phyloP scores from a whole-genome alignment of 2,888 invertebrate genomes.

The Aphidius colemani region DNA sequence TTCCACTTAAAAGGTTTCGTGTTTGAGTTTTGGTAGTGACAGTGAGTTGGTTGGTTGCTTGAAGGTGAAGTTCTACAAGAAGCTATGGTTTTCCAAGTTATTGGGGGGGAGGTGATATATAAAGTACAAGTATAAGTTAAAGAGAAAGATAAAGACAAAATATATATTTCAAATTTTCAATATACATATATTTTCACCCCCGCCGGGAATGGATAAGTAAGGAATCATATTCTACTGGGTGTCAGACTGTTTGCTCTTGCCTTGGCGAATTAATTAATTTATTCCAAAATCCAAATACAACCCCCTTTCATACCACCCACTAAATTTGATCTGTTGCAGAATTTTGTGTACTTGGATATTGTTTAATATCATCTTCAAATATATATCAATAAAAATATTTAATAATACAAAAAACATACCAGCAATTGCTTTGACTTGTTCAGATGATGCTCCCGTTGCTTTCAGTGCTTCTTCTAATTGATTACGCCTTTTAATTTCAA shows the following conservation, averaged over 20 bases:
- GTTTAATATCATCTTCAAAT: neutral
- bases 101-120: slow-evolving; percentile 20
- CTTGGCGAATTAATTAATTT: slow-evolving; percentile 56
- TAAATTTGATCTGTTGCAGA: too few relatives aligned
- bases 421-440: slow-evolving; percentile 79
- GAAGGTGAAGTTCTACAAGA: slow-evolving; percentile 21
- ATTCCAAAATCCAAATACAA: slow-evolving; percentile 34
- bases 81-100: slow-evolving; percentile 8
- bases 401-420: slow-evolving; percentile 63
- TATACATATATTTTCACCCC: slow-evolving; percentile 25
- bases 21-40: slow-evolving; percentile 61
- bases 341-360: too few relatives aligned
- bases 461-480: slow-evolving; percentile 82
- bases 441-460: slow-evolving; percentile 74
- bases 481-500: slow-evolving; percentile 77
- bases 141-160: too few relatives aligned
- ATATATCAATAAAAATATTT: too few relatives aligned
- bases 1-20: slow-evolving; percentile 61
- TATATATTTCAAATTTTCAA: slow-evolving; percentile 24
- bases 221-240: slow-evolving; percentile 56
- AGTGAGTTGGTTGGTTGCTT: slow-evolving; percentile 38
- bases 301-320: too few relatives aligned
- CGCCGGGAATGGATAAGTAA: slow-evolving; percentile 48
- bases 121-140: slow-evolving; percentile 16
- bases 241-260: slow-evolving; percentile 54